A percentile compares a stretch with the other conserved stretches of the same genome.
phyloP scores from a whole-genome alignment of 2,888 invertebrate species.

The Pseudococcus viburni region DNA sequence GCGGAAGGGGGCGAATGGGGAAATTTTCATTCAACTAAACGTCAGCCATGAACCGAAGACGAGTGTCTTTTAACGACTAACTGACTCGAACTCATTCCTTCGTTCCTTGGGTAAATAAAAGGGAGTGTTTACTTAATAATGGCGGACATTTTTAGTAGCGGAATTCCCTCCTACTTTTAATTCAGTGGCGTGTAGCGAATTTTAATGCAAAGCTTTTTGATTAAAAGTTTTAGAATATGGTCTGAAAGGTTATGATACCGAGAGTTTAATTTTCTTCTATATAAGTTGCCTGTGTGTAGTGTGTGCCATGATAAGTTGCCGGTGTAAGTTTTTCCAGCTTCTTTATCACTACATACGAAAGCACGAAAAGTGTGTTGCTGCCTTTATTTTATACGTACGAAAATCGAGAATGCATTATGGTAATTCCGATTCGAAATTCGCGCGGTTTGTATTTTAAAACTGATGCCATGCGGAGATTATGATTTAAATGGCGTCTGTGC shows the following conservation, averaged over 20 bases:
- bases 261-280: slow-evolving; percentile 40
- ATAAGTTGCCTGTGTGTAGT: background rate
- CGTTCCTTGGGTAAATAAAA: slow-evolving; percentile 63
- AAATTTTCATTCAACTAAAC: slow-evolving; percentile 65
- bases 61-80: slow-evolving; percentile 66
- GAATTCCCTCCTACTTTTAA: slow-evolving; percentile 65
- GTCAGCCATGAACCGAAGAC: slow-evolving; percentile 66
- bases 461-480: slow-evolving; percentile 26
- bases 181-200: slow-evolving; percentile 61
- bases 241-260: slow-evolving; percentile 54
- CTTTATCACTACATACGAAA: background rate
- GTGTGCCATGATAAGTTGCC: background rate
- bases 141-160: slow-evolving; percentile 65
- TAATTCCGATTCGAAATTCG: slow-evolving; percentile 40
- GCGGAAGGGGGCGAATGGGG: slow-evolving; percentile 52
- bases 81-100: slow-evolving; percentile 66
- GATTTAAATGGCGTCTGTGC: slow-evolving; percentile 37
- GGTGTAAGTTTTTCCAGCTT: background rate
- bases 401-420: slow-evolving; percentile 49
- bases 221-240: slow-evolving; percentile 61
- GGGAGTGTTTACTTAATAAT: slow-evolving; percentile 67
- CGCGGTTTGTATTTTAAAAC: slow-evolving; percentile 50
- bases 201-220: slow-evolving; percentile 63
- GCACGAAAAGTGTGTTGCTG: background rate
- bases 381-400: background rate